Base-by-base conservation (phyloP, 2,888 invertebrate genomes). In the Diarsia brunnea region DNA sequence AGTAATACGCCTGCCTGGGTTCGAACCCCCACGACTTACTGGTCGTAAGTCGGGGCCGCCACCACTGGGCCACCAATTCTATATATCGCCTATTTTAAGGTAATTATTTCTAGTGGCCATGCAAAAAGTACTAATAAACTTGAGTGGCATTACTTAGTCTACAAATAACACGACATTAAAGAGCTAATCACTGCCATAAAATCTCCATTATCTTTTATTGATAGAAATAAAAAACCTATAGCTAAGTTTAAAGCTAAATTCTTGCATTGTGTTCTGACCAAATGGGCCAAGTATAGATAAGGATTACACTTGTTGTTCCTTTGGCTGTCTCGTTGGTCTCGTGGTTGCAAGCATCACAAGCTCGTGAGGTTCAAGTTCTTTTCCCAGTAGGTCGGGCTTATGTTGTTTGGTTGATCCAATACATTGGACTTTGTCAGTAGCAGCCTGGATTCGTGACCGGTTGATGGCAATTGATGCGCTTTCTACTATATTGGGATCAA, bases 151-250 rank as follows among this genome's bases (percentile, higher is more conserved):
- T 31, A n/a, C 45, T 31, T 19, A n/a, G 14, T 2, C 31, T 2
- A 38, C 24, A 11, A n/a, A 16, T 66, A 72, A 64, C 45, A 65
- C 10, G 27, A 47, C 7, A n/a, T 1, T 38, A 5, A 24, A 2
- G 24, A 16, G 21, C 21, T 24, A n/a, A 31, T 55, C 21, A 2
- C 16, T 76, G 45, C 16, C 10, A 75, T 64, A 64, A 75, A 75
- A 31, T 21, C 11, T 24, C 11, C 45, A 24, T 1, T 45, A 14
- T 7, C n/a, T 51, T 53, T 21, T 14, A 31, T 45, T 47, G 11
- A 16, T n/a, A 16, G 19, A 19, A 55, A 27, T 58, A 16, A 27
- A 58, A 55, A 38, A 38, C 8, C 1, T 38, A 38, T 8, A 38
- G 8, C 8, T 7, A 55, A 55, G 21, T 21, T 51, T 8, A 21